Evolutionary conservation across 2,113 vertebrate species (phyloP), one percentile per base, ranked within the genome.

Genomic region (Tricholaema leucomelas): DNA sequence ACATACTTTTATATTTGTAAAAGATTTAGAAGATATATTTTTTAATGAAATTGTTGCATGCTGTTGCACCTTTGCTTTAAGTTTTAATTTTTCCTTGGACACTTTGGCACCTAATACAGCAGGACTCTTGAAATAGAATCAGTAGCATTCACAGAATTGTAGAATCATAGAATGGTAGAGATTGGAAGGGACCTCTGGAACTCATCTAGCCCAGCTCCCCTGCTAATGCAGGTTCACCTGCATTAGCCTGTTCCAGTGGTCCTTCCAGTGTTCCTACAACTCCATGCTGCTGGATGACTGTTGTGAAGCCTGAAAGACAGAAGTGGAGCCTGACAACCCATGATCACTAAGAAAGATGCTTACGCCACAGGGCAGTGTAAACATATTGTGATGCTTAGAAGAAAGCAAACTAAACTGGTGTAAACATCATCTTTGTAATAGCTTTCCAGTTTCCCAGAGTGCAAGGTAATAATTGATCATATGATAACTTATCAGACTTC

Each of bases 1-100:
- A 46, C 40, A 88, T 20, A 88, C 66, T 93, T 90, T 65, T 73
- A 66, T 92, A 87, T 94, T 96, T 87, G 10, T 78, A 69, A 87
- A 84, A 61, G 3, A 3, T 64, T 65, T 15, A 52, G 65, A 63
- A 60, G 0, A 7, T 31, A n/a, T 12, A 0, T 38, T 48, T 76
- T 72, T 66, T 55, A 81, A 85, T 81, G 3, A 30, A 81, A 76
- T 6, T 33, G 1, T 75, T 77, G 9, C 8, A 13, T 25, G 15
- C 59, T 63, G 18, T 72, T 78, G 9, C 17, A 67, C 4, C 74
- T 83, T 44, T 54, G 5, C 15, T 67, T 31, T 25, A 69, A 28
- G 5, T 38, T 91, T 92, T 21, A 59, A 3, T 19, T 89, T 86
- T 90, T 35, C 17, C 5, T 15, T 25, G 33, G 4, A 10, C 19